Conservation (phyloP, 2,113 vertebrate species). For the Origma solitaria region DNA sequence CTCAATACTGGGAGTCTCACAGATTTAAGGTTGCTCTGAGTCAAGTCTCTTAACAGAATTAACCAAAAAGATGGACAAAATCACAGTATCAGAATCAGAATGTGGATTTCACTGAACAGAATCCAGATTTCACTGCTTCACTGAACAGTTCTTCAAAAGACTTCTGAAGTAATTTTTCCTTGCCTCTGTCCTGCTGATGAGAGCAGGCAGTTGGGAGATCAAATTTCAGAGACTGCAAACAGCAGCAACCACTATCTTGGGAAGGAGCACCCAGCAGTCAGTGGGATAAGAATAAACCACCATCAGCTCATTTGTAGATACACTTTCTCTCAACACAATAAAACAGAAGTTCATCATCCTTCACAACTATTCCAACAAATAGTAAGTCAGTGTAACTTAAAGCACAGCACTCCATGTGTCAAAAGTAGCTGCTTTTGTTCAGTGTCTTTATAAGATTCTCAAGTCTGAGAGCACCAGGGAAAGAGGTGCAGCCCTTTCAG, state of each 20-base stretch:
- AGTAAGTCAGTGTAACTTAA: accelerated
- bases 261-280: neutral
- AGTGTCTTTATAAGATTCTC: neutral
- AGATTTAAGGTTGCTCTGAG: neutral
- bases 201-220: neutral
- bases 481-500: neutral
- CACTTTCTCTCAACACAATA: neutral
- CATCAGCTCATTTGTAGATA: neutral
- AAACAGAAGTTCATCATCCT: neutral
- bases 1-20: neutral
- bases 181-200: accelerated
- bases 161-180: neutral
- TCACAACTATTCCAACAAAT: neutral
- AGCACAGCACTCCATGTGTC: neutral
- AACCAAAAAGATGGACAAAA: neutral
- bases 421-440: neutral
- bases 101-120: neutral
- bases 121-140: neutral
- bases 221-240: neutral
- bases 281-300: neutral
- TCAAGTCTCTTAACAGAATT: neutral
- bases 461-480: neutral
- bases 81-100: neutral
- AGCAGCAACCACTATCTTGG: neutral
- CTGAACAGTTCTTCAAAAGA: neutral